phyloP scores from a whole-genome alignment of 1,140 invertebrate genomes.

The Brachionus asplanchnoidis region DNA sequence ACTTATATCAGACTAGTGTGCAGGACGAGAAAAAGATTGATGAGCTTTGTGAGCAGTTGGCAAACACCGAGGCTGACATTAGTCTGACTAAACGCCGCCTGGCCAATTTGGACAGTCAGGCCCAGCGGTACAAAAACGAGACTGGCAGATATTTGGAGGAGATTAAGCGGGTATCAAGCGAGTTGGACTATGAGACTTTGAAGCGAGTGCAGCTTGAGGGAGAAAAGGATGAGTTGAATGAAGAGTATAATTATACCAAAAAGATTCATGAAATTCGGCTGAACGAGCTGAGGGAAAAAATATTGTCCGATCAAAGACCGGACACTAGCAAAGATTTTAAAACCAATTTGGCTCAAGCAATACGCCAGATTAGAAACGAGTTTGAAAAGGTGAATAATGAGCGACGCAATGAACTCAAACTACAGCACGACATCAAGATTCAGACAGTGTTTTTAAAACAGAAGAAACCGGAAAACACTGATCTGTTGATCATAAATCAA shows the following conservation, averaged over 20 bases:
- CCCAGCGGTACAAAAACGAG: conserved; percentile 54
- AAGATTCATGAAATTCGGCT: background rate
- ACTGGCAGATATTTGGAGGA: conserved; percentile 56
- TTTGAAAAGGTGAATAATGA: conserved; percentile 48
- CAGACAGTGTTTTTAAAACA: background rate
- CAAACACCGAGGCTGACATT: conserved; percentile 59
- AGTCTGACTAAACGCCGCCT: conserved; percentile 58
- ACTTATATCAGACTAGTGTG: conserved; percentile 53
- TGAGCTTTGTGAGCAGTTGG: conserved; percentile 57
- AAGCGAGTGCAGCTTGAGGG: background rate
- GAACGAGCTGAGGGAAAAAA: background rate
- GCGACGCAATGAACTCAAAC: conserved; percentile 7
- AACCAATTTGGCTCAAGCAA: conserved; percentile 59
- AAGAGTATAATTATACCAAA: conserved; percentile 5
- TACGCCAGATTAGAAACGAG: conserved; percentile 60
- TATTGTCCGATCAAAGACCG: background rate
- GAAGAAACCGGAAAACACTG: background rate
- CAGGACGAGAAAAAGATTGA: conserved; percentile 55
- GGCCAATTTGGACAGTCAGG: conserved; percentile 57
- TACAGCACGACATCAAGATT: conserved; percentile 15
- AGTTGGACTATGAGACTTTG: conserved; percentile 43
- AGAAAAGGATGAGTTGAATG: background rate
- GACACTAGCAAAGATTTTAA: background rate
- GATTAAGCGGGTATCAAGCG: conserved; percentile 52
- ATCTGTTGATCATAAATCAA: background rate